Evolutionary conservation across 2,797 vertebrate species (phyloP), one percentile per base, ranked within the genome.

Genomic region (Oreortyx pictus): DNA sequence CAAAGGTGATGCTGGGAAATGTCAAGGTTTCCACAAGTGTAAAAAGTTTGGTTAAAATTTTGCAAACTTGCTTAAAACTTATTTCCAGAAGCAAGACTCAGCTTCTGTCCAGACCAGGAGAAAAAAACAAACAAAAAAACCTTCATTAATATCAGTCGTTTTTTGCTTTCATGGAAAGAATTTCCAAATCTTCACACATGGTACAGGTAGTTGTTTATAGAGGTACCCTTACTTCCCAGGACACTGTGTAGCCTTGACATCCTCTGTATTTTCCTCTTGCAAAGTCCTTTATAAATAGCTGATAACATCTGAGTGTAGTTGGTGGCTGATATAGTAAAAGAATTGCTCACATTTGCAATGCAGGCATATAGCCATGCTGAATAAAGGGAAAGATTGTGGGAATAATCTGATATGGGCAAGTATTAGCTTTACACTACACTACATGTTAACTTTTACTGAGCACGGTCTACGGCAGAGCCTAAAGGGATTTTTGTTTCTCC

Each of bases 1-100:
- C 93, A 93, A 93, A 96, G 84, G 72, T 52, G 80, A 75, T 76
- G 64, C 12, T 64, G 74, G 64, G 20, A 78, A 95, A 95, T 82
- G 62, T 49, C 74, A 96, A 97, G 88, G 68, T 96, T 93, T 93
- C 41, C 29, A 50, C 16, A 68, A 88, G 66, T 67, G 8, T 76
- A 86, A 81, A 64, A 89, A 90, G 66, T 52, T 96, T 61, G 10
- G 65, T 89, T 90, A 91, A 25, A 91, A 80, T 81, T 92, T 92
- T 92, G 4, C 17, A 73, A 88, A 87, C 15, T 2, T 74, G 86
- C 86, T 47, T 0, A 57, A 90, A 95, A 77, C 24, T 73, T 86
- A 22, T 52, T 92, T 77, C 10, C 27, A 50, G 22, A 71, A 65
- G 41, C 49, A 27, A 29, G 6, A 23, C 4, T 67, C 24, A 18